These are phyloP conservation scores for Zophobas morio DNA, from an alignment of 1,140 invertebrate genomes.

Conservation along the genomic window DNA sequence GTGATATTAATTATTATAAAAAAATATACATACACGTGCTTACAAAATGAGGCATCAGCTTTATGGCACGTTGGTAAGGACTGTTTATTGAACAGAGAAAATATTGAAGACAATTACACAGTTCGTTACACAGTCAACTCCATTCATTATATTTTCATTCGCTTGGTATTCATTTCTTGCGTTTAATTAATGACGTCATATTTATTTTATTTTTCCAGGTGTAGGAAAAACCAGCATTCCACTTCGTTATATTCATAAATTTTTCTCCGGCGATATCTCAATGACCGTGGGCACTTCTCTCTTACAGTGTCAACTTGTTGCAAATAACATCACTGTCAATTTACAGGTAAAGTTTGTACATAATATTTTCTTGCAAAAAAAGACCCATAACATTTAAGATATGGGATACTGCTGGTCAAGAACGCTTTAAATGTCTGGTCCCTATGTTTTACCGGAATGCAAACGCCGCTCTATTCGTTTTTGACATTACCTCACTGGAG, in stretches of 20 bases:
- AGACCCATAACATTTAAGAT: constrained; percentile 69
- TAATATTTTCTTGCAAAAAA: neutral
- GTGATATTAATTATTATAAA: no score
- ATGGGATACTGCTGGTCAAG: constrained; percentile 94
- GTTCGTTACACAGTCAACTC: no score
- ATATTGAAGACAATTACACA: no score
- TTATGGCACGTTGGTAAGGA: no score
- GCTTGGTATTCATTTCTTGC: no score
- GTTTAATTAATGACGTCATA: neutral
- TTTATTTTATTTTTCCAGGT: constrained; percentile 70
- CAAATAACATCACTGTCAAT: constrained; percentile 79
- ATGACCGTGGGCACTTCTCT: constrained; percentile 92
- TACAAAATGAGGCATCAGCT: no score
- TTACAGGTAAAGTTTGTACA: constrained; percentile 73
- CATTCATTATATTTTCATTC: no score
- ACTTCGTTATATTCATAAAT: constrained; percentile 82
- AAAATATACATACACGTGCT: no score
- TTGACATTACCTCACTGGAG: constrained; percentile 84
- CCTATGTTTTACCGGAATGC: constrained; percentile 95
- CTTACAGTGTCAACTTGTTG: constrained; percentile 85
- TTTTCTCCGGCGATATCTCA: constrained; percentile 72
- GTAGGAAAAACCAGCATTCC: constrained; percentile 91
- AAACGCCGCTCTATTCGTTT: constrained; percentile 89
- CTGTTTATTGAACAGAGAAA: no score
- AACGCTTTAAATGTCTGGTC: constrained; percentile 88